phyloP scores from a whole-genome alignment of 2,888 invertebrate genomes.

The Cecidostiba fungosa region DNA sequence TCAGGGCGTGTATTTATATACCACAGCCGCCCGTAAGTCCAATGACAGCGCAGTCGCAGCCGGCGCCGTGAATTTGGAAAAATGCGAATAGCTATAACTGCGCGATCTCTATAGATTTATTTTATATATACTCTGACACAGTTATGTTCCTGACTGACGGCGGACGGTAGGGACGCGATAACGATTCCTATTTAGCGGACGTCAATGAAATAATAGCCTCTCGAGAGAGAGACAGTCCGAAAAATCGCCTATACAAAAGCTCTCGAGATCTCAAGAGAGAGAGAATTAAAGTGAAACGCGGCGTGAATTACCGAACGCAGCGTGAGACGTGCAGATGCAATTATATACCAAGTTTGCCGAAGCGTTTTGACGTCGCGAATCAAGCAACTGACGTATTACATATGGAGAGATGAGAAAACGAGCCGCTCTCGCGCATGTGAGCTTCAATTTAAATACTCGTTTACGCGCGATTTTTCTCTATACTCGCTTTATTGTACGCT shows the following conservation, averaged over 20 bases:
- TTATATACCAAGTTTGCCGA: conserved; percentile 35
- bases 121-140: background rate
- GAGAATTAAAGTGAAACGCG: conserved; percentile 9
- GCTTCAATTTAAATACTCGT: conserved; percentile 30
- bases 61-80: background rate
- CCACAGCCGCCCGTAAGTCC: background rate
- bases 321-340: conserved; percentile 1
- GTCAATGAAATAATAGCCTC: conserved; percentile 9
- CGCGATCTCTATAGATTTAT: background rate
- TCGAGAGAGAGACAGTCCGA: too few species aligned
- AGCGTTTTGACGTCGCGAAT: conserved; percentile 39
- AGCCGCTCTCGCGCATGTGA: background rate
- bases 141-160: background rate
- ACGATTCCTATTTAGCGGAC: background rate
- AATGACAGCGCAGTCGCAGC: conserved; percentile 8
- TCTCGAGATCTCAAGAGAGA: background rate
- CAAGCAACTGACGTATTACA: background rate
- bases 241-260: conserved; percentile 7
- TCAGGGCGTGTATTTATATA: conserved; percentile 21
- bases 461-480: background rate
- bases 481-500: background rate
- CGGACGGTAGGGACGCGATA: background rate
- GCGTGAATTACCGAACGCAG: conserved; percentile 8
- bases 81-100: too few species aligned
- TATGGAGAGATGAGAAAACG: conserved; percentile 19